A percentile compares a stretch with the other conserved stretches of the same genome.
Evolutionary conservation across 1,140 invertebrate genomes (phyloP).

Genomic region (Drosophila lacteicornis): DNA sequence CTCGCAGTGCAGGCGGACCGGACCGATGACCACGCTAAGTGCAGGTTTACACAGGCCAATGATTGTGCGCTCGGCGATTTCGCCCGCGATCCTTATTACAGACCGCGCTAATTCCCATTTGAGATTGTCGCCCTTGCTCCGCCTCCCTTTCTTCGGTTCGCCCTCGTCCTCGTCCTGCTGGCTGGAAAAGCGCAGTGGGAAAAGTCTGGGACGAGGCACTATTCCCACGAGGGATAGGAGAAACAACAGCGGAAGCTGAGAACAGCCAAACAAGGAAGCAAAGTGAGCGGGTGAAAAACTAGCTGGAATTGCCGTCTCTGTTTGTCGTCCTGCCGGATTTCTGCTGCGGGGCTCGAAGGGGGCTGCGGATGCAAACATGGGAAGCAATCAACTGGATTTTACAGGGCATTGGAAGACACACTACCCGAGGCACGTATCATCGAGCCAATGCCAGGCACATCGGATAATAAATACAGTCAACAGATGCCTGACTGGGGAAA

Average conservation of each 20-base stretch:
- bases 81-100: conserved; percentile 78
- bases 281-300: conserved; percentile 68
- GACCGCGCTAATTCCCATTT: conserved; percentile 80
- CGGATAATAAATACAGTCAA: conserved; percentile 21
- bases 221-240: conserved; percentile 28
- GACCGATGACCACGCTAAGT: conserved; percentile 77
- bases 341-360: conserved; percentile 14
- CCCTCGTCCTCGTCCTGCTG: background rate
- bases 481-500: conserved; percentile 3
- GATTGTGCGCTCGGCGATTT: conserved; percentile 73
- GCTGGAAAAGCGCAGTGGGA: conserved; percentile 62
- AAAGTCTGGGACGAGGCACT: conserved; percentile 14
- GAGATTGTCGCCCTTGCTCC: conserved; percentile 71
- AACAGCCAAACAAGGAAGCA: conserved; percentile 76
- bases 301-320: conserved; percentile 42
- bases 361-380: conserved; percentile 45
- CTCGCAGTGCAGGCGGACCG: conserved; percentile 27
- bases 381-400: conserved; percentile 50
- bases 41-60: conserved; percentile 83
- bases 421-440: conserved; percentile 26
- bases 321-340: conserved; percentile 39
- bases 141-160: background rate
- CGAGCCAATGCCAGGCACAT: conserved; percentile 4
- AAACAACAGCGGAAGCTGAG: conserved; percentile 62
- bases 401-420: conserved; percentile 41